Conservation (phyloP, 2,113 vertebrate species). For the Echinops telfairi region DNA sequence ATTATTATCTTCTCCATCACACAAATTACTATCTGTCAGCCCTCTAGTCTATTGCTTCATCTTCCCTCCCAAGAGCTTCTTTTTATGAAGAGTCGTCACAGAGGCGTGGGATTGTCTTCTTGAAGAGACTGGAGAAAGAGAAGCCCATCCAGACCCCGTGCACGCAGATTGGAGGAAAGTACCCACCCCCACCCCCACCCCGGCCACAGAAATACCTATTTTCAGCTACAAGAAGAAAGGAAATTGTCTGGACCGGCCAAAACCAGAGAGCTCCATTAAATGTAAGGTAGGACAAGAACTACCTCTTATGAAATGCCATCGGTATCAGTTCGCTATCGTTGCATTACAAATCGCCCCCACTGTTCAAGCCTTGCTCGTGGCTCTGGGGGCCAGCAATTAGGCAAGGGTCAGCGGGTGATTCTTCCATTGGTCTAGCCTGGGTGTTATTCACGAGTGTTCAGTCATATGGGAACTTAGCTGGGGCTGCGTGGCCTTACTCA, state of each 20-base stretch:
- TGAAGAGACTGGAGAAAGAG: not conserved
- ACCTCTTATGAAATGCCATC: not conserved
- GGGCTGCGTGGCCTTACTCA: not conserved
- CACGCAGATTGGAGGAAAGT: not conserved
- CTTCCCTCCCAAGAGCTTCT: not conserved
- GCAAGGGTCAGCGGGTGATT: not conserved
- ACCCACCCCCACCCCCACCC: too few relatives aligned
- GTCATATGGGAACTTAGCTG: not conserved
- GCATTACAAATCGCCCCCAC: conserved; percentile 1
- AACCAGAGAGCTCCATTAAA: not conserved
- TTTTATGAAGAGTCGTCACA: not conserved
- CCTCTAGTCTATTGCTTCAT: too few relatives aligned
- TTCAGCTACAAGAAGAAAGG: not conserved
- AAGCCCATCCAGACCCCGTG: not conserved
- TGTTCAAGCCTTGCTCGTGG: not conserved
- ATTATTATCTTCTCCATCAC: too few relatives aligned
- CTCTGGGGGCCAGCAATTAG: not conserved
- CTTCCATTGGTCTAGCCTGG: not conserved
- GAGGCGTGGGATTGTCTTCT: not conserved
- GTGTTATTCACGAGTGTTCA: not conserved
- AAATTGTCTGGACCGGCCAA: conserved; percentile 20
- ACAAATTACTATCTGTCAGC: too few relatives aligned
- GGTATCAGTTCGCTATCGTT: not conserved
- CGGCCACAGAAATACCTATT: not conserved
- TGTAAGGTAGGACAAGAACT: not conserved